Percentiles rank a stretch among this genome's conserved stretches.
Evolutionary conservation across 2,888 invertebrate genomes (phyloP).

Genomic region (Pammene fasciana): DNA sequence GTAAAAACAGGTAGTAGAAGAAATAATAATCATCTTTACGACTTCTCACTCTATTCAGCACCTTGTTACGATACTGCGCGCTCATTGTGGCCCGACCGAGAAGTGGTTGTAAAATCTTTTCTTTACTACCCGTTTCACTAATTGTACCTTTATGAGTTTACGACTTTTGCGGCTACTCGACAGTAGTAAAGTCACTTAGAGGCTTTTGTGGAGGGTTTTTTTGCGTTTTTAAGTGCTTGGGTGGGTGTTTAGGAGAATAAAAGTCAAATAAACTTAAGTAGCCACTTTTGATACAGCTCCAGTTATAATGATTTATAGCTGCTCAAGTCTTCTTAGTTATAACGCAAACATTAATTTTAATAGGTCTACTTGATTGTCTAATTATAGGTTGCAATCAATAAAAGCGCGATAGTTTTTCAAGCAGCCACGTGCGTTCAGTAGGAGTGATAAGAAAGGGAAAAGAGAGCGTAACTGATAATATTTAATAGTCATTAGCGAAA

Average conservation of each 20-base stretch:
- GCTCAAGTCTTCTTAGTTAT: not conserved
- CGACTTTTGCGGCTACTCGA: constrained; percentile 80
- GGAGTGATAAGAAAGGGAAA: constrained; percentile 78
- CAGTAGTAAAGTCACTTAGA: constrained; percentile 72
- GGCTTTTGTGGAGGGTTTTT: constrained; percentile 67
- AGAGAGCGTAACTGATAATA: constrained; percentile 81
- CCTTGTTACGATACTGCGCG: constrained; percentile 83
- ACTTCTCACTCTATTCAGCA: constrained; percentile 85
- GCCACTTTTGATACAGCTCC: constrained; percentile 25
- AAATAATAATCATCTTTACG: constrained; percentile 85
- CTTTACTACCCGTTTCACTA: constrained; percentile 82
- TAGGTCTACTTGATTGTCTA: not conserved
- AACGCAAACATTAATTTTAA: constrained; percentile 8
- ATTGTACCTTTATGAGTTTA: constrained; percentile 84
- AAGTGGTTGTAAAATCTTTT: constrained; percentile 83
- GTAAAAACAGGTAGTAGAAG: constrained; percentile 85
- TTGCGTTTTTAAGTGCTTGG: constrained; percentile 48
- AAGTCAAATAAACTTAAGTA: constrained; percentile 32
- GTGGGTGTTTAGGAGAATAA: constrained; percentile 31
- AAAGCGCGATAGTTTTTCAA: constrained; percentile 20
- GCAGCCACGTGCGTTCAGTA: constrained; percentile 66
- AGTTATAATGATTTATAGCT: constrained; percentile 33
- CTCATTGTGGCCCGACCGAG: constrained; percentile 81
- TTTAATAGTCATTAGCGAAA: constrained; percentile 82
- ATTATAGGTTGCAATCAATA: constrained; percentile 22